Percentiles rank a stretch among this genome's conserved stretches.
Evolutionary conservation across 1,140 invertebrate species (phyloP).

Genomic region (Neodiprion virginianus): DNA sequence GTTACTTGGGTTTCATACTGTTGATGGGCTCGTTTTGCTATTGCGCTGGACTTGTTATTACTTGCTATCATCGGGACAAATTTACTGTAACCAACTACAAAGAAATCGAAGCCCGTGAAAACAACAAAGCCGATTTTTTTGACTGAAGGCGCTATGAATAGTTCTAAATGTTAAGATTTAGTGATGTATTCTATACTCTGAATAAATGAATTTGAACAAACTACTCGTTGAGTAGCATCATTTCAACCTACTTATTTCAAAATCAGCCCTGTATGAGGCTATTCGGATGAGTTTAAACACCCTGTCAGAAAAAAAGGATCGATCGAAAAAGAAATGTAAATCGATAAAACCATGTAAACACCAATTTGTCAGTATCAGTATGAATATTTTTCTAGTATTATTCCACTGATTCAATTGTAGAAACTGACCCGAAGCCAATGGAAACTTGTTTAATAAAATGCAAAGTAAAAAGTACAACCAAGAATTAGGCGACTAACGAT

Average conservation of each 20-base stretch:
- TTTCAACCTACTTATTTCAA: not conserved
- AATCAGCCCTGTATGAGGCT: not conserved
- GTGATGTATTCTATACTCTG: not conserved
- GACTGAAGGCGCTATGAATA: not conserved
- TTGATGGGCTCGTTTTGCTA: conserved; percentile 63
- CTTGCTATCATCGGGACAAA: conserved; percentile 44
- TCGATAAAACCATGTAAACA: too few species aligned
- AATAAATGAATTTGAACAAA: not conserved
- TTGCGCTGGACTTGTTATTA: conserved; percentile 60
- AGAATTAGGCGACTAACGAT: too few species aligned
- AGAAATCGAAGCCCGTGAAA: conserved; percentile 20
- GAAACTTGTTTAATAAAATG: too few species aligned
- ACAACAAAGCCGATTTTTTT: not conserved
- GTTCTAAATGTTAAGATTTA: too few species aligned
- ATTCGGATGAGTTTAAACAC: not conserved
- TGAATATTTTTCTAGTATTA: too few species aligned
- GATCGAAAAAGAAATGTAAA: too few species aligned
- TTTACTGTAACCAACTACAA: conserved; percentile 30
- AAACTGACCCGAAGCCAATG: too few species aligned
- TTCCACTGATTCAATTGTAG: too few species aligned
- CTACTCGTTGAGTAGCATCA: not conserved
- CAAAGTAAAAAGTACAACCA: too few species aligned
- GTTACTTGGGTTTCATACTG: conserved; percentile 64
- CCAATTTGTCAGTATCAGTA: too few species aligned
- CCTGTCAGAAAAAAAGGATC: too few species aligned